These are phyloP conservation scores for Embiotoca jacksoni DNA, from an alignment of 2,113 vertebrate species.

Conservation along the genomic window DNA sequence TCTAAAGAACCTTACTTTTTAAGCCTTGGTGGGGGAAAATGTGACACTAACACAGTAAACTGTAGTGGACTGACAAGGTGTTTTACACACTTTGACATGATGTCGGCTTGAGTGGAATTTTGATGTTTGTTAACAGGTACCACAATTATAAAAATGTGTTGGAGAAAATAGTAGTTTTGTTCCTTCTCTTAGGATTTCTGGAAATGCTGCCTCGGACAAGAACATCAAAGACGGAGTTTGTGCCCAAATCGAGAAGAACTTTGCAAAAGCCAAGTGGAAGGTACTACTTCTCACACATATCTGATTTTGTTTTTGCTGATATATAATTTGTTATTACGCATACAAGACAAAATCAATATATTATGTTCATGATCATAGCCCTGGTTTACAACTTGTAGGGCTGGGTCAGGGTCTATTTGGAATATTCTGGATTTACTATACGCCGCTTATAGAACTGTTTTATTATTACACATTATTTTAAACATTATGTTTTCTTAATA, in stretches of 20 bases:
- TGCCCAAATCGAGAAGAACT: conserved; percentile 99
- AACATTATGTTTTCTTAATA: too few relatives aligned
- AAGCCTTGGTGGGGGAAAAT: too few relatives aligned
- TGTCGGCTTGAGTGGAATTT: neutral
- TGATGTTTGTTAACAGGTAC: neutral
- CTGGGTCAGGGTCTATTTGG: too few relatives aligned
- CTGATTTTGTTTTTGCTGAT: neutral
- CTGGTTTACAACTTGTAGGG: neutral
- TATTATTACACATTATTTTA: too few relatives aligned
- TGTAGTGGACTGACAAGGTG: too few relatives aligned
- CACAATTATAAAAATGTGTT: neutral
- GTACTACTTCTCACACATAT: conserved; percentile 72
- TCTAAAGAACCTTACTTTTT: too few relatives aligned
- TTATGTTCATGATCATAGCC: neutral
- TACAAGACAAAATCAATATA: neutral
- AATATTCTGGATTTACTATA: too few relatives aligned
- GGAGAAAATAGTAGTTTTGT: neutral
- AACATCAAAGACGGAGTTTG: conserved; percentile 99
- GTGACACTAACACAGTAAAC: too few relatives aligned
- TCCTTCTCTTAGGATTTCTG: conserved; percentile 91
- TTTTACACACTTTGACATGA: too few relatives aligned
- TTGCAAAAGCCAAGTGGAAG: conserved; percentile 99
- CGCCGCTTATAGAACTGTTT: too few relatives aligned
- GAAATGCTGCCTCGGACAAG: conserved; percentile 97
- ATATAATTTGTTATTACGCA: neutral